phyloP scores from a whole-genome alignment of 1,140 invertebrate species.

The Drosophila littoralis region DNA sequence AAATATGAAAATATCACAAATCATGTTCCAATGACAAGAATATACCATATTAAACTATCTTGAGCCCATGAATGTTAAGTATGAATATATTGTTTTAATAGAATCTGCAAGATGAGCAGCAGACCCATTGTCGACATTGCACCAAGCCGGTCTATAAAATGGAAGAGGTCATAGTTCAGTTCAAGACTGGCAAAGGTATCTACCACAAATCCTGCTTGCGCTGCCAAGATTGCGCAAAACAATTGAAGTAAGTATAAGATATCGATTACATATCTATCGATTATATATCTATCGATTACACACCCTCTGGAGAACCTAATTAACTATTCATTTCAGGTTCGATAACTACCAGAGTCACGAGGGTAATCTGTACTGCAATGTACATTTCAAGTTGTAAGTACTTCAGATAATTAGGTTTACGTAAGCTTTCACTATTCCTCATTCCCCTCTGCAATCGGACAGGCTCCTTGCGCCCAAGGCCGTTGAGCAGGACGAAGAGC shows the following conservation, averaged over 20 bases:
- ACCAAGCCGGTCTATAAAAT: slow-evolving; percentile 96
- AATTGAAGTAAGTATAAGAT: slow-evolving; percentile 88
- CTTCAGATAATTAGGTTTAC: neutral
- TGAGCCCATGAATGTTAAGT: too few species aligned
- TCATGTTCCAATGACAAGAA: neutral
- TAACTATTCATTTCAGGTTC: slow-evolving; percentile 86
- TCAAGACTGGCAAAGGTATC: slow-evolving; percentile 91
- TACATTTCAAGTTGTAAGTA: slow-evolving; percentile 93
- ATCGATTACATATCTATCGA: too few species aligned
- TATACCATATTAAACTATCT: too few species aligned
- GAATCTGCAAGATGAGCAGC: slow-evolving; percentile 65
- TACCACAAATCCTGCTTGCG: slow-evolving; percentile 97
- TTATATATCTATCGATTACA: too few species aligned
- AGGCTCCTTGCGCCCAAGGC: slow-evolving; percentile 94
- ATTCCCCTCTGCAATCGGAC: neutral
- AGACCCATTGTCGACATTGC: slow-evolving; percentile 90
- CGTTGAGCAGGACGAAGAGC: slow-evolving; percentile 89
- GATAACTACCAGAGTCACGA: slow-evolving; percentile 96
- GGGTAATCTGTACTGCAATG: slow-evolving; percentile 94
- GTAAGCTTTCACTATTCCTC: neutral
- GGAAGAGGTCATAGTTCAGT: slow-evolving; percentile 89
- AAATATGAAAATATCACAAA: neutral
- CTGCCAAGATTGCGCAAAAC: slow-evolving; percentile 94
- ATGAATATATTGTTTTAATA: slow-evolving; percentile 20
- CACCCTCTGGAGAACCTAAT: neutral